Conservation (phyloP, 1,140 invertebrate species). For the Aphelinus atriplicis region DNA sequence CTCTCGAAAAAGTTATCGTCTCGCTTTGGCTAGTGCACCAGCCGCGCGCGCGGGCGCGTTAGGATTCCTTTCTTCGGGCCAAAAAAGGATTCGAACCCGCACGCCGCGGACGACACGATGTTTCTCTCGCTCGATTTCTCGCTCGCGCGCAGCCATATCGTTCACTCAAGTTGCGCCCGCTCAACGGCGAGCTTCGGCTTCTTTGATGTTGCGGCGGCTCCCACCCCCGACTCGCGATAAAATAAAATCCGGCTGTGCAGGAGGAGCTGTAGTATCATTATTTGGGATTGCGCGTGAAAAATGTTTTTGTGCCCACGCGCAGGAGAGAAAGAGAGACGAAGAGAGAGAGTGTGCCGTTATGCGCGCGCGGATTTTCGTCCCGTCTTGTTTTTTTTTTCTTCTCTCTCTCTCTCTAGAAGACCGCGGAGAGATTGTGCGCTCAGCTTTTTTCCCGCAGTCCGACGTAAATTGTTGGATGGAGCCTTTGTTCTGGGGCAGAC, state of each 20-base stretch:
- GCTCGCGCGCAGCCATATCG: not conserved
- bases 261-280: conserved; percentile 39
- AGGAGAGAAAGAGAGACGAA: not conserved
- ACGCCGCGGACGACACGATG: not conserved
- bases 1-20: conserved; percentile 16
- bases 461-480: not conserved
- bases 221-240: conserved; percentile 38
- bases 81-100: conserved; percentile 36
- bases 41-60: not conserved
- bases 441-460: not conserved
- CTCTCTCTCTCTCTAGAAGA: not conserved
- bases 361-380: not conserved
- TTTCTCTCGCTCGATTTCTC: conserved; percentile 23
- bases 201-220: conserved; percentile 48
- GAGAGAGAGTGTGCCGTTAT: not conserved
- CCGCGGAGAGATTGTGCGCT: not conserved
- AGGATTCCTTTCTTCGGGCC: conserved; percentile 31
- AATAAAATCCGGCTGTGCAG: conserved; percentile 17
- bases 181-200: conserved; percentile 37
- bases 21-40: not conserved
- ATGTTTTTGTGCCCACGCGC: conserved; percentile 41
- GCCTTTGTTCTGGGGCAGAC: conserved; percentile 20
- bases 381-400: conserved; percentile 3
- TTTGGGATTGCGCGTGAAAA: conserved; percentile 33
- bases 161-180: not conserved